Percentiles rank a stretch among this genome's conserved stretches.
Evolutionary conservation across 2,797 vertebrate genomes (phyloP).

Genomic region (Sarcophilus harrisii): DNA sequence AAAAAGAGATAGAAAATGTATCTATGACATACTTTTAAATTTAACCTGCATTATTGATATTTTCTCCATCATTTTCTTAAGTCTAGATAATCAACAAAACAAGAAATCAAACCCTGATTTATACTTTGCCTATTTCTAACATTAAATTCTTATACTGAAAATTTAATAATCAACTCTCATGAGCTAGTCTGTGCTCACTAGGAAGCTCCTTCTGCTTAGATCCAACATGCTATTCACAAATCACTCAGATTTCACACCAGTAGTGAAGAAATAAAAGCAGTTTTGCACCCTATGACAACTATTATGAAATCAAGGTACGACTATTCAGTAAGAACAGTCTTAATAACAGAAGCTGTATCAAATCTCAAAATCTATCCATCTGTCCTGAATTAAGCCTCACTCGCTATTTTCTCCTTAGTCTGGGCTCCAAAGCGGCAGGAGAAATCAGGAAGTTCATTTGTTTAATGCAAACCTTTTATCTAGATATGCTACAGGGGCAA

Average conservation of each 20-base stretch:
- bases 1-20: no score
- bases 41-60: not conserved
- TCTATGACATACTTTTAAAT: not conserved
- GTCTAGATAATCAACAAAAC: not conserved
- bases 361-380: not conserved
- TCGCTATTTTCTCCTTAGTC: not conserved
- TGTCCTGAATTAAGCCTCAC: not conserved
- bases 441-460: not conserved
- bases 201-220: not conserved
- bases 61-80: not conserved
- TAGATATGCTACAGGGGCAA: not conserved
- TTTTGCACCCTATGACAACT: not conserved
- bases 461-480: not conserved
- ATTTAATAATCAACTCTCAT: not conserved
- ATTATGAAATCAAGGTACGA: not conserved
- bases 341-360: not conserved
- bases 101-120: not conserved
- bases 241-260: not conserved
- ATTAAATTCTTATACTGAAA: not conserved
- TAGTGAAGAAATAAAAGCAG: not conserved
- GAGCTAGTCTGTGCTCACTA: not conserved
- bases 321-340: not conserved
- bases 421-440: not conserved
- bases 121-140: not conserved
- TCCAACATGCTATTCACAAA: not conserved